Evolutionary conservation across 2,888 invertebrate genomes (phyloP).

Genomic region (Hypselothyrea guttata): DNA sequence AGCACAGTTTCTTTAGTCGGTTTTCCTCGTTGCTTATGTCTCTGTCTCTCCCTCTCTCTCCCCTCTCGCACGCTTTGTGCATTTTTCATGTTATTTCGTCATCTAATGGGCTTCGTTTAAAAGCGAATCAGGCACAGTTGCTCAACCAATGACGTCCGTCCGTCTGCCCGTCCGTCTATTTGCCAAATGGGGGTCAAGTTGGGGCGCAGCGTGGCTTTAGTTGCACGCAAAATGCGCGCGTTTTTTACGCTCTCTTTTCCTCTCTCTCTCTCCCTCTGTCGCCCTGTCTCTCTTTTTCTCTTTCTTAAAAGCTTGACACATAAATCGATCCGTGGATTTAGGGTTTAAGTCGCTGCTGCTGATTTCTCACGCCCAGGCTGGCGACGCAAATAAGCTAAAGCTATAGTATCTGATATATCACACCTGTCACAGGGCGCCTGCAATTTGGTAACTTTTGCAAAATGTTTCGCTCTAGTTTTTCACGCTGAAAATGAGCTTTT

Average conservation of each 20-base stretch:
- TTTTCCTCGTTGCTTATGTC: neutral
- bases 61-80: neutral
- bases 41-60: neutral
- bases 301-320: slow-evolving; percentile 45
- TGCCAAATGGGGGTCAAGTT: slow-evolving; percentile 28
- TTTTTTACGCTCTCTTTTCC: too few species aligned
- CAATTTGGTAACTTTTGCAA: slow-evolving; percentile 40
- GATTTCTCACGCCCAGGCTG: slow-evolving; percentile 29
- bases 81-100: slow-evolving; percentile 36
- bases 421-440: slow-evolving; percentile 35
- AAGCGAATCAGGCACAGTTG: slow-evolving; percentile 32
- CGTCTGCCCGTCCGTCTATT: neutral
- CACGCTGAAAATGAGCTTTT: slow-evolving; percentile 28
- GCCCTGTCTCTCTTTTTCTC: too few species aligned
- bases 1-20: slow-evolving; percentile 3
- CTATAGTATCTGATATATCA: slow-evolving; percentile 35
- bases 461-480: slow-evolving; percentile 50
- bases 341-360: slow-evolving; percentile 19
- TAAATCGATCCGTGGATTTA: slow-evolving; percentile 42
- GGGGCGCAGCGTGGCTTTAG: slow-evolving; percentile 22
- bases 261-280: too few species aligned
- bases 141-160: slow-evolving; percentile 21
- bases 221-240: slow-evolving; percentile 27
- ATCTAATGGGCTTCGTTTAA: slow-evolving; percentile 47
- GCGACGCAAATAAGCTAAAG: neutral